Conservation (phyloP, 2,888 invertebrate species). For the Cenopis cana region DNA sequence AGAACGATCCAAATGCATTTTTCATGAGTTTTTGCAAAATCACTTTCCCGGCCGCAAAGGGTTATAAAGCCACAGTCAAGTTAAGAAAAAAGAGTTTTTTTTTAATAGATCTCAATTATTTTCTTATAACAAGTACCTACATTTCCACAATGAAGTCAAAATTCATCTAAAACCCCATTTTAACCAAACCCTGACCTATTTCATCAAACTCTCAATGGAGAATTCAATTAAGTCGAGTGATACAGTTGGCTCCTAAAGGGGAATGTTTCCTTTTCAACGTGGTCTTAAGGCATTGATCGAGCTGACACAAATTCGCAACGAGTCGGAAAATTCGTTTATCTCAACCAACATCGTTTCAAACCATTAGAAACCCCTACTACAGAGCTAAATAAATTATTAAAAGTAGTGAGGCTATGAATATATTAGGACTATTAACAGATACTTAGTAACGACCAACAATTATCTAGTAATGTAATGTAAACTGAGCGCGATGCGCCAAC, state of each 20-base stretch:
- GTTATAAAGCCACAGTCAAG: too few species aligned
- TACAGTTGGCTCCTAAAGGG: constrained; percentile 16
- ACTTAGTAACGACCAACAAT: too few species aligned
- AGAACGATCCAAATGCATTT: too few species aligned
- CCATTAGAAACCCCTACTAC: neutral
- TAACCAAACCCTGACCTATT: constrained; percentile 28
- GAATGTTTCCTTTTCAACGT: constrained; percentile 10
- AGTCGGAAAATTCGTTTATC: constrained; percentile 11
- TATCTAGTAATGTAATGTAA: too few species aligned
- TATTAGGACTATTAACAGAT: too few species aligned
- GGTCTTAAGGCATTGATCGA: constrained; percentile 1
- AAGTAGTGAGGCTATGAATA: neutral
- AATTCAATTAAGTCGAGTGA: constrained; percentile 26
- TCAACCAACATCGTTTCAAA: neutral
- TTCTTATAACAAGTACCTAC: neutral
- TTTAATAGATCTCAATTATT: too few species aligned
- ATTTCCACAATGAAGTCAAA: neutral
- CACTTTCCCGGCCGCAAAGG: too few species aligned
- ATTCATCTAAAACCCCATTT: constrained; percentile 13
- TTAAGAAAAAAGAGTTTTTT: too few species aligned
- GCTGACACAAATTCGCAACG: constrained; percentile 16
- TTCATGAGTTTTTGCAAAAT: too few species aligned
- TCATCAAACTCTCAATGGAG: constrained; percentile 34
- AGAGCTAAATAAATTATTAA: neutral
- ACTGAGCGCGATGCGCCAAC: too few species aligned